Percentiles rank a stretch among this genome's conserved stretches.
These are phyloP conservation scores for Geopemphigus sp. DNA, from an alignment of 1,140 invertebrate species.

Conservation along the genomic window DNA sequence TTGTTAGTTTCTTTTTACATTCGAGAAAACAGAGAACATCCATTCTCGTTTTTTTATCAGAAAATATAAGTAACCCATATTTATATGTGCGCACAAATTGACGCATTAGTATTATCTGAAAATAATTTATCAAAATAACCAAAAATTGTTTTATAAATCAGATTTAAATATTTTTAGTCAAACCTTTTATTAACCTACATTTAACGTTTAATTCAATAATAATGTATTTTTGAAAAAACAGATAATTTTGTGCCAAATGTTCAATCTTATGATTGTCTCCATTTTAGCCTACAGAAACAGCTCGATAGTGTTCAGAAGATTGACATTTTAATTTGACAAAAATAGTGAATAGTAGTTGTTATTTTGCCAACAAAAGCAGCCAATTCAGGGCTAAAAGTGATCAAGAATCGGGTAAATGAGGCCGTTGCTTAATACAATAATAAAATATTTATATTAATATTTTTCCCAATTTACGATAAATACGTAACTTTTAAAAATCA, in stretches of 20 bases:
- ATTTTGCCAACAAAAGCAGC: slow-evolving; percentile 48
- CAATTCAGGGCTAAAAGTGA: slow-evolving; percentile 34
- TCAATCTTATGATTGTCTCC: slow-evolving; percentile 14
- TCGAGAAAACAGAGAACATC: too few relatives aligned
- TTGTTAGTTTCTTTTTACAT: too few relatives aligned
- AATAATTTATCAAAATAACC: too few relatives aligned
- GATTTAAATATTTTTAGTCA: not conserved
- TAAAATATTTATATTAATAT: slow-evolving; percentile 14
- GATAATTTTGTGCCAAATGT: slow-evolving; percentile 10
- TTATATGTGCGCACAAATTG: too few relatives aligned
- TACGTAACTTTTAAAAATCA: not conserved
- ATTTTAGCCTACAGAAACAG: not conserved
- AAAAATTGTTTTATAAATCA: slow-evolving; percentile 6
- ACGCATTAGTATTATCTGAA: too few relatives aligned
- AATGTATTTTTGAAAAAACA: slow-evolving; percentile 12
- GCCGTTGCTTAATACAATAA: slow-evolving; percentile 7
- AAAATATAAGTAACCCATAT: too few relatives aligned
- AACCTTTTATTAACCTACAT: not conserved
- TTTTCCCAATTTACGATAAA: not conserved
- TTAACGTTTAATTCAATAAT: not conserved
- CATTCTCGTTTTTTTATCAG: too few relatives aligned
- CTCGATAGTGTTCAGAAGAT: slow-evolving; percentile 18
- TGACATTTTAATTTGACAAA: slow-evolving; percentile 46
- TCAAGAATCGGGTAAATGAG: slow-evolving; percentile 34
- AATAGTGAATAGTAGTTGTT: slow-evolving; percentile 43